Conservation (phyloP, 2,888 invertebrate species). For the Aleiodes alternator region DNA sequence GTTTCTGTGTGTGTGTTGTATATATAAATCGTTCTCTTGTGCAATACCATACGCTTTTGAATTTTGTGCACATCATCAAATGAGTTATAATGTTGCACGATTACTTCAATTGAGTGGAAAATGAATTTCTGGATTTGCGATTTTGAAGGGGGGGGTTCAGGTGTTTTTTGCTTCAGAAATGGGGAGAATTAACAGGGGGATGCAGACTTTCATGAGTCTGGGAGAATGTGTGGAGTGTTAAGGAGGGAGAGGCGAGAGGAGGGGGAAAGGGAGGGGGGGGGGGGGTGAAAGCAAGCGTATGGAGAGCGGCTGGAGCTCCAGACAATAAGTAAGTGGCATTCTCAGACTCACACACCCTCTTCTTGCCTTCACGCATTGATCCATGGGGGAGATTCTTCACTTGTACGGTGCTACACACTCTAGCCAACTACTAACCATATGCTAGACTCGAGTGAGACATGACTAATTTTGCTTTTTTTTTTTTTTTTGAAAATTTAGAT, state of each 20-base stretch:
- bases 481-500: too few relatives aligned
- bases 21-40: constrained; percentile 16
- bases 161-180: too few relatives aligned
- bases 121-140: neutral
- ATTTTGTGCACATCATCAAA: constrained; percentile 5
- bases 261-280: constrained; percentile 44
- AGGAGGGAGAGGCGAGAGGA: constrained; percentile 40
- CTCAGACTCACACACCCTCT: constrained; percentile 61
- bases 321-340: constrained; percentile 69
- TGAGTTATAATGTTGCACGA: constrained; percentile 2
- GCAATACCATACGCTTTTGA: neutral
- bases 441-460: too few relatives aligned
- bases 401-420: constrained; percentile 23
- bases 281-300: constrained; percentile 48
- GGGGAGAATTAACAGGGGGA: constrained; percentile 29
- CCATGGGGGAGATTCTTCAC: constrained; percentile 52
- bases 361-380: constrained; percentile 59
- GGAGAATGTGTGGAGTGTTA: constrained; percentile 46
- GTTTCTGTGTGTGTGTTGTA: too few relatives aligned
- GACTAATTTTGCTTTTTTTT: too few relatives aligned
- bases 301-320: constrained; percentile 54
- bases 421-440: constrained; percentile 23
- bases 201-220: constrained; percentile 6
- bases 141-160: neutral
- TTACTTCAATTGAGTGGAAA: constrained; percentile 14